Percentiles rank a stretch among this genome's conserved stretches.
phyloP scores from a whole-genome alignment of 2,113 vertebrate genomes.

The Circaetus cinerascens region DNA sequence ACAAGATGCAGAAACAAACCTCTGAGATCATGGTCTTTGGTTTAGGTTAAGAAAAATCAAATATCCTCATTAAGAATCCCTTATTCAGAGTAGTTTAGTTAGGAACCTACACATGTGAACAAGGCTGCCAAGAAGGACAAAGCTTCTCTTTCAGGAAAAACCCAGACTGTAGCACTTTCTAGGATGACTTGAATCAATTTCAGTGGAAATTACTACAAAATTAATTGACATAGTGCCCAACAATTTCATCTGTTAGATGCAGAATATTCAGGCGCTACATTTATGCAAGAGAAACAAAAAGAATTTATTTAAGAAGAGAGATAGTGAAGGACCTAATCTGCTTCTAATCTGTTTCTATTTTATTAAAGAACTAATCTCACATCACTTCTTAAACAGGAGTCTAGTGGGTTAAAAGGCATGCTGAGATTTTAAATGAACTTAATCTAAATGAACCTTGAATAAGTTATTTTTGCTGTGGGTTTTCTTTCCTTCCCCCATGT shows the following conservation, averaged over 20 bases:
- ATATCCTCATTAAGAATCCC: not conserved
- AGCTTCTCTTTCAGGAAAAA: not conserved
- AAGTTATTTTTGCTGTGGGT: not conserved
- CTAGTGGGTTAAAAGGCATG: not conserved
- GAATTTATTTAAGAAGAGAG: not conserved
- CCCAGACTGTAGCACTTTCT: not conserved
- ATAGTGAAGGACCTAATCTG: not conserved
- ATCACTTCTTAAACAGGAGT: not conserved
- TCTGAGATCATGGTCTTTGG: not conserved
- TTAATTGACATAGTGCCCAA: accelerated
- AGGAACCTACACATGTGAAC: not conserved
- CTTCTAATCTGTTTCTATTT: not conserved
- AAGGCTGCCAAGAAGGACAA: not conserved
- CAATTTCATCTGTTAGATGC: not conserved
- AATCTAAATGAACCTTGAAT: not conserved
- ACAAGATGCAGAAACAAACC: not conserved
- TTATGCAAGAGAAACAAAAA: not conserved
- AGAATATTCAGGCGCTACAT: not conserved
- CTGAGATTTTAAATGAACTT: conserved; percentile 6
- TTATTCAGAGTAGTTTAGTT: not conserved
- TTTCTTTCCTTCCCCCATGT: not conserved
- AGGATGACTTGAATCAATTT: not conserved
- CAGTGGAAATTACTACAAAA: not conserved
- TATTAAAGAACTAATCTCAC: not conserved
- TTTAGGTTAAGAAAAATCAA: not conserved